Conservation (phyloP, 2,888 invertebrate genomes). For the Charanyca ferruginea region DNA sequence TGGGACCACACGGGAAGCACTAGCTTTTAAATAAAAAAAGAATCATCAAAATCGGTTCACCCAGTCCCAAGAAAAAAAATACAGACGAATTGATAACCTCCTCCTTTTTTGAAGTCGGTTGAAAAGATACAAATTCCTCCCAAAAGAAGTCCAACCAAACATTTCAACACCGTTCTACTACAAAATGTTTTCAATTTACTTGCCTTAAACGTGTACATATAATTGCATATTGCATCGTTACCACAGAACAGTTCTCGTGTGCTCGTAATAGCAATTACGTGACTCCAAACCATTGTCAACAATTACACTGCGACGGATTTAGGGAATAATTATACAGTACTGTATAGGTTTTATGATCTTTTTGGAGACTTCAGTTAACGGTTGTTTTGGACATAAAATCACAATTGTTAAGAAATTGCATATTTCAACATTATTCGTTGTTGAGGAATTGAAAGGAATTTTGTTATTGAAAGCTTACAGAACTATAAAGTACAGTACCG, state of each 20-base stretch:
- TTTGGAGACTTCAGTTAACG: conserved; percentile 7
- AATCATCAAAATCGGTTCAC: no score
- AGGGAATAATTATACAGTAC: conserved; percentile 42
- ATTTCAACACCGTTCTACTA: conserved; percentile 43
- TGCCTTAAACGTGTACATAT: conserved; percentile 67
- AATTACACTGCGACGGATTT: conserved; percentile 63
- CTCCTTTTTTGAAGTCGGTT: no score
- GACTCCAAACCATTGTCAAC: conserved; percentile 78
- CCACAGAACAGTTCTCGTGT: conserved; percentile 78
- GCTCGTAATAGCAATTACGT: conserved; percentile 83
- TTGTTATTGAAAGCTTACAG: conserved; percentile 3
- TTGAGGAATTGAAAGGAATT: conserved; percentile 2
- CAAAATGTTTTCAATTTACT: conserved; percentile 66
- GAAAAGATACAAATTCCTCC: background rate
- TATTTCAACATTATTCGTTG: conserved; percentile 14
- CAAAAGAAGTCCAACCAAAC: conserved; percentile 6
- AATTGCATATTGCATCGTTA: conserved; percentile 76
- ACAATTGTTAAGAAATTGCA: conserved; percentile 1
- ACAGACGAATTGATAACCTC: no score
- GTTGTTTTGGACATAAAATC: conserved; percentile 21
- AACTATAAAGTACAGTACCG: conserved; percentile 7
- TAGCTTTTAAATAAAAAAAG: no score
- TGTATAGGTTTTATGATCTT: conserved; percentile 29
- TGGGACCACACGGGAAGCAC: no score
- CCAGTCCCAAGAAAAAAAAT: no score